phyloP scores from a whole-genome alignment of 2,797 vertebrate species.

The Dendrocincla tyrannina region DNA sequence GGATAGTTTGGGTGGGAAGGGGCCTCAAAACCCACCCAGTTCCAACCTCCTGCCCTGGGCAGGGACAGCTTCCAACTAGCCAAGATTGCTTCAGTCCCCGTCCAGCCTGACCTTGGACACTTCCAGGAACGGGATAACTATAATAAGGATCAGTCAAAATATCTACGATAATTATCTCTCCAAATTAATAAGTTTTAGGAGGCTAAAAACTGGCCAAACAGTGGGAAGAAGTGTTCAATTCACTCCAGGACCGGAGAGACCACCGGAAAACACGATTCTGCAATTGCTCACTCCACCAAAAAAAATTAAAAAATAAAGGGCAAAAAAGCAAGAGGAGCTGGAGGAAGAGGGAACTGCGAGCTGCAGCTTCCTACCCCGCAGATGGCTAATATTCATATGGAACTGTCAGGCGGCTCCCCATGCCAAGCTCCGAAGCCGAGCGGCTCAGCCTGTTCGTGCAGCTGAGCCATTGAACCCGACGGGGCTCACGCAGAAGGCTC shows the following conservation, averaged over 20 bases:
- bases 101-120: neutral
- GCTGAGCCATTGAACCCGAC: slow-evolving; percentile 2
- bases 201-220: neutral
- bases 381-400: slow-evolving; percentile 46
- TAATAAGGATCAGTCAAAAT: neutral
- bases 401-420: slow-evolving; percentile 6
- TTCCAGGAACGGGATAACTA: neutral
- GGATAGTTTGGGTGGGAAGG: neutral
- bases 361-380: neutral
- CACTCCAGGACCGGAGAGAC: neutral
- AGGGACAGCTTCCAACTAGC: neutral
- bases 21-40: neutral
- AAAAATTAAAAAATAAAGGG: neutral
- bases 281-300: neutral
- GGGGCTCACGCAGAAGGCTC: neutral
- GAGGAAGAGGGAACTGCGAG: neutral
- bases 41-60: neutral
- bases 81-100: no score
- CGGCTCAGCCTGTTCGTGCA: slow-evolving; percentile 4
- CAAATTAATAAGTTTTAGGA: neutral
- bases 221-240: neutral
- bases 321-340: neutral
- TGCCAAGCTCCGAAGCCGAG: slow-evolving; percentile 22
- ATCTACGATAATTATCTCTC: no score
- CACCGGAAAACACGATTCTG: neutral